A percentile compares a stretch with the other conserved stretches of the same genome.
Evolutionary conservation across 2,113 vertebrate genomes (phyloP).

Genomic region (Craseonycteris thonglongyai): DNA sequence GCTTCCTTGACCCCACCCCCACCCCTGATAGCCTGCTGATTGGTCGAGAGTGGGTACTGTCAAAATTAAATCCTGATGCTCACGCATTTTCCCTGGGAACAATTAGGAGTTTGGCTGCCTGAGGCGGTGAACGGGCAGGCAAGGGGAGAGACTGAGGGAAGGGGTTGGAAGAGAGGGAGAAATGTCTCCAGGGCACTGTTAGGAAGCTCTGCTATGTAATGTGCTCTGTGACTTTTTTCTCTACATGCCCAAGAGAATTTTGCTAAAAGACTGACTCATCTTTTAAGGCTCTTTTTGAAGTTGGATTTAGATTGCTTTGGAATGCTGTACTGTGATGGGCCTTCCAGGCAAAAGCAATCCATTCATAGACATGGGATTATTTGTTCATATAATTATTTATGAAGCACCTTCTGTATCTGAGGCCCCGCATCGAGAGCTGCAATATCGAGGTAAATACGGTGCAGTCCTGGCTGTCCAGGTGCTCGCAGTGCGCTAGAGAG

Average conservation of each 20-base stretch:
- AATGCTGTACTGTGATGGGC: neutral
- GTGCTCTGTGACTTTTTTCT: neutral
- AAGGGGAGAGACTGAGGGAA: neutral
- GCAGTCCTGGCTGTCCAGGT: neutral
- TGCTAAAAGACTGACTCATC: neutral
- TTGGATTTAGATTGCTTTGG: neutral
- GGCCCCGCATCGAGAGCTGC: neutral
- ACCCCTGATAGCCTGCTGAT: neutral
- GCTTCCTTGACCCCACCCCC: no score
- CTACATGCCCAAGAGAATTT: neutral
- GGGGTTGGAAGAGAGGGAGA: neutral
- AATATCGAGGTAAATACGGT: neutral
- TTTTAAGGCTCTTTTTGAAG: neutral
- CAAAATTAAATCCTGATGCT: constrained; percentile 60
- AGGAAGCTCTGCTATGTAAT: neutral
- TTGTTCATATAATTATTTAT: neutral
- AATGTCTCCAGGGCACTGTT: neutral
- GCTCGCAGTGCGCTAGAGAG: neutral
- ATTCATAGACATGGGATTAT: neutral
- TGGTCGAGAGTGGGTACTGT: neutral
- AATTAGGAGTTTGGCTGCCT: neutral
- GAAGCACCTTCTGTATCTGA: neutral
- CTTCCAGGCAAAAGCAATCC: neutral
- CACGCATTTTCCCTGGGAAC: constrained; percentile 16
- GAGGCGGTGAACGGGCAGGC: neutral